Evolutionary conservation across 2,797 vertebrate species (phyloP).

Genomic region (Coccyzus lansbergi): DNA sequence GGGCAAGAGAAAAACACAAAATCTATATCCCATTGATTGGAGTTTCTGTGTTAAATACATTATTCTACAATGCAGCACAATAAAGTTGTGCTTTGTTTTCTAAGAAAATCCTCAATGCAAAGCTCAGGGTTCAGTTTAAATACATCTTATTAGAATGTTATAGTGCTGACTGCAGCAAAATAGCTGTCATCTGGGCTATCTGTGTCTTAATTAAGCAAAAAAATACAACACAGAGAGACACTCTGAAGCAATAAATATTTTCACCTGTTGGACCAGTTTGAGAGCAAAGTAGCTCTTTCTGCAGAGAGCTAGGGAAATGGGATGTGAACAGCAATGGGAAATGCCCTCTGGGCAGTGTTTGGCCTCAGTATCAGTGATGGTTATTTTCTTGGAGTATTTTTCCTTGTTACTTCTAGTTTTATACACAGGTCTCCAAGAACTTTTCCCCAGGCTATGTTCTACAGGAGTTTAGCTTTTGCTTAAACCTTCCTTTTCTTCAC

Average conservation of each 20-base stretch:
- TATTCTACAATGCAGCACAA: neutral
- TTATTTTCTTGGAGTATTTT: neutral
- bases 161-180: neutral
- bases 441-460: neutral
- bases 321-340: fast-evolving
- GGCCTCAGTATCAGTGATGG: fast-evolving
- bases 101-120: neutral
- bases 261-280: fast-evolving
- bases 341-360: neutral
- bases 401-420: neutral
- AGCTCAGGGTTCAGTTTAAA: neutral
- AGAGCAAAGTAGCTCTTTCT: neutral
- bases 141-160: fast-evolving
- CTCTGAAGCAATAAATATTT: neutral
- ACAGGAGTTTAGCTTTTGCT: neutral
- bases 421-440: neutral
- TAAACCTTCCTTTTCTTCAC: neutral
- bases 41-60: neutral
- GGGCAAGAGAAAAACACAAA: neutral
- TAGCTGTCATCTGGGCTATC: fast-evolving
- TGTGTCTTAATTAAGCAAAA: neutral
- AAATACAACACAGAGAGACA: neutral
- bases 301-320: no score
- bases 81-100: neutral
- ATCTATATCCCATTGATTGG: neutral